A percentile compares a stretch with the other conserved stretches of the same genome.
Conservation (phyloP, 1,140 invertebrate species). For the Marisa cornuarietis region DNA sequence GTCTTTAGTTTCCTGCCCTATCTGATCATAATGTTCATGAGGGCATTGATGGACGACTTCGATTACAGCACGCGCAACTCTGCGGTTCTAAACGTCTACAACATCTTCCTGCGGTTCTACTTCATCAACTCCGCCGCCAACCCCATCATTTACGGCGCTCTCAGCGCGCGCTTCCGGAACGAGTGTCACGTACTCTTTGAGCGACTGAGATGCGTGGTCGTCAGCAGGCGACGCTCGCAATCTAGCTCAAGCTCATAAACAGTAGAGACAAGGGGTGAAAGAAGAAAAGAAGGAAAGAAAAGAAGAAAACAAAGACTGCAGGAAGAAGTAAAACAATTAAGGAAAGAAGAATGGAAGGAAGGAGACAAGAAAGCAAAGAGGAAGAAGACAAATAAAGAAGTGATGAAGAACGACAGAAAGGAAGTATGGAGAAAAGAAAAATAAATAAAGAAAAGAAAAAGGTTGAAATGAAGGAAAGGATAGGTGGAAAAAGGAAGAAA, state of each 20-base stretch:
- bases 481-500: background rate
- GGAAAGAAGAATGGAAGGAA: background rate
- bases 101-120: slow-evolving; percentile 32
- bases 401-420: background rate
- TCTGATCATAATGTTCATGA: slow-evolving; percentile 27
- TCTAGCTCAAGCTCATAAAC: background rate
- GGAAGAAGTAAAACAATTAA: background rate
- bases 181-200: slow-evolving; percentile 9
- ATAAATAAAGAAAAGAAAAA: background rate
- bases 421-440: background rate
- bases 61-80: slow-evolving; percentile 25
- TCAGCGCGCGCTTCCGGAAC: slow-evolving; percentile 26
- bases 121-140: slow-evolving; percentile 31
- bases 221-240: background rate
- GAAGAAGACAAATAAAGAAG: background rate
- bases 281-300: too few relatives aligned
- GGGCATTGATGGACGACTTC: slow-evolving; percentile 22
- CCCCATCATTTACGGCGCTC: slow-evolving; percentile 30
- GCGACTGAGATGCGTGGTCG: background rate
- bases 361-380: background rate
- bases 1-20: slow-evolving; percentile 40
- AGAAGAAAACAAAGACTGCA: too few relatives aligned
- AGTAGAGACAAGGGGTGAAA: background rate
- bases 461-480: background rate
- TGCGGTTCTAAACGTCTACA: slow-evolving; percentile 19